Conservation (phyloP, 2,113 vertebrate species). For the Channa argus region DNA sequence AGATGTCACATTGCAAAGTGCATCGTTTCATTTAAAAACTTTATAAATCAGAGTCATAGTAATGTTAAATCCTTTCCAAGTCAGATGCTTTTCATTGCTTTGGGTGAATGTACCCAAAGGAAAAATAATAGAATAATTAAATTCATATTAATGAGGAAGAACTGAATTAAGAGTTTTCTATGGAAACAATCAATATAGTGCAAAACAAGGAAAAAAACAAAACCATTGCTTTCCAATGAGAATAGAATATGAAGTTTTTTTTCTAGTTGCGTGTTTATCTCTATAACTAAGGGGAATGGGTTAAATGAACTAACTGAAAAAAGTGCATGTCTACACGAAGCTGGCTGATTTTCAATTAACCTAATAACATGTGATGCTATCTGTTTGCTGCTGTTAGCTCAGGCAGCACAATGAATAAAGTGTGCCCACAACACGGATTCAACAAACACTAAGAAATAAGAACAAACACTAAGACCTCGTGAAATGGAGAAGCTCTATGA, state of each 20-base stretch:
- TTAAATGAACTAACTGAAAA: conserved; percentile 42
- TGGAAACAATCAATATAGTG: conserved; percentile 10
- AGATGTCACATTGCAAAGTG: conserved; percentile 39
- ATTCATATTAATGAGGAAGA: conserved; percentile 34
- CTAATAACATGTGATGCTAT: conserved; percentile 45
- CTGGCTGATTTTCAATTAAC: conserved; percentile 60
- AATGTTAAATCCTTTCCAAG: conserved; percentile 22
- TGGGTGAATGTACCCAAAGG: conserved; percentile 39
- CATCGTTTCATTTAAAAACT: conserved; percentile 46
- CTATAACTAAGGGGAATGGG: conserved; percentile 29
- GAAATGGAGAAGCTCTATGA: background rate
- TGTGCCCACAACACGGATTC: background rate
- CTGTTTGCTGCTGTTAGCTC: conserved; percentile 32
- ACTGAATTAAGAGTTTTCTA: conserved; percentile 12
- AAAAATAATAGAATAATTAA: conserved; percentile 60
- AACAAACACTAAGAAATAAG: background rate
- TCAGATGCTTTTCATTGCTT: conserved; percentile 42
- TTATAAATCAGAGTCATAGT: conserved; percentile 38
- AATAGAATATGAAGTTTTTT: conserved; percentile 15
- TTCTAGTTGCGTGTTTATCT: conserved; percentile 33
- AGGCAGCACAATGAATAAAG: conserved; percentile 1
- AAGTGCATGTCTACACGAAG: conserved; percentile 34
- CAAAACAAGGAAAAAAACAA: conserved; percentile 22
- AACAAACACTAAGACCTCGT: background rate
- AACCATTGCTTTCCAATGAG: conserved; percentile 33